Conservation (phyloP, 1,140 invertebrate genomes). For the Papilio dardanus region DNA sequence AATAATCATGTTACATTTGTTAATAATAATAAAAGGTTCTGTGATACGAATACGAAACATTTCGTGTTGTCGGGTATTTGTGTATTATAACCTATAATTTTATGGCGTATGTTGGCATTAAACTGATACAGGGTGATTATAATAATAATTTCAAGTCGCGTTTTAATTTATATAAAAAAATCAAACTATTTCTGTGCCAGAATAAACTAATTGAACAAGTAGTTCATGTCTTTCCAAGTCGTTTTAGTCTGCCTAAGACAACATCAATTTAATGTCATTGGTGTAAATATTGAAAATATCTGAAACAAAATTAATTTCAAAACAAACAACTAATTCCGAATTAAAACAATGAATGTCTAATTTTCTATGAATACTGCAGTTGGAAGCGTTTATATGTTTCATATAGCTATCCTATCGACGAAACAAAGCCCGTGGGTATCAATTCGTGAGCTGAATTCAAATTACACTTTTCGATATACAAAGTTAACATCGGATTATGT, state of each 20-base stretch:
- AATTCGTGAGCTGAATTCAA: background rate
- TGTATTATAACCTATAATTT: no score
- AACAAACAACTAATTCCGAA: background rate
- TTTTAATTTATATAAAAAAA: no score
- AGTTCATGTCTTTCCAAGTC: no score
- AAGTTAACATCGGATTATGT: background rate
- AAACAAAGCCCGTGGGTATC: slow-evolving; percentile 5
- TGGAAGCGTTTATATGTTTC: background rate
- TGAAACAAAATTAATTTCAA: no score
- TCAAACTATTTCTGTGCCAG: no score
- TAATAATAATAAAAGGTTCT: background rate
- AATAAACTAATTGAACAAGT: no score
- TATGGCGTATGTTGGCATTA: background rate
- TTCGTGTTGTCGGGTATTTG: no score
- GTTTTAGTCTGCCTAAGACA: no score
- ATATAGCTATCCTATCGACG: background rate
- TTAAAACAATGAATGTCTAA: background rate
- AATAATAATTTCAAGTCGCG: no score
- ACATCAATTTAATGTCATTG: no score
- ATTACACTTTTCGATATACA: background rate
- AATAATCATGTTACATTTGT: background rate
- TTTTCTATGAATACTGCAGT: background rate
- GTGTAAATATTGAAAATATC: no score
- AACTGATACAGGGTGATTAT: background rate
- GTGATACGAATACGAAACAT: no score